phyloP scores from a whole-genome alignment of 2,113 vertebrate genomes.

The Glareola pratincola region DNA sequence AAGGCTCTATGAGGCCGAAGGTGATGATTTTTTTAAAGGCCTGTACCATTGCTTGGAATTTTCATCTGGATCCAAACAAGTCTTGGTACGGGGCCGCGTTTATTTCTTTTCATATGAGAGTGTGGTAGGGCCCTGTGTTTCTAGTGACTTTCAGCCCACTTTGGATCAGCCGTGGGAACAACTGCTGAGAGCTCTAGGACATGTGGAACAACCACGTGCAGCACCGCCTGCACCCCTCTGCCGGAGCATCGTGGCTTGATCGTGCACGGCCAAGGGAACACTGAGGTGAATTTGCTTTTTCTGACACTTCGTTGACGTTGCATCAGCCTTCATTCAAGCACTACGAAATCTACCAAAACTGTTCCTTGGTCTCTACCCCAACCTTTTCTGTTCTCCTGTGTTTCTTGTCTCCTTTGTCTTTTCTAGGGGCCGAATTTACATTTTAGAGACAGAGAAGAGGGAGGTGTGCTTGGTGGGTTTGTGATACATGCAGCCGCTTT shows the following conservation, averaged over 20 bases:
- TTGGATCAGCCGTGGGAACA: background rate
- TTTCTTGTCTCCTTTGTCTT: background rate
- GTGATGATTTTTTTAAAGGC: background rate
- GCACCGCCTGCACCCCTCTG: background rate
- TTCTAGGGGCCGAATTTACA: background rate
- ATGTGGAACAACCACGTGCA: background rate
- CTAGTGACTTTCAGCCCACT: background rate
- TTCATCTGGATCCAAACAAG: background rate
- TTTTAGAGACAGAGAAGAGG: background rate
- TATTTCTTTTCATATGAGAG: background rate
- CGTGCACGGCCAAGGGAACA: background rate
- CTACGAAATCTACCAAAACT: background rate
- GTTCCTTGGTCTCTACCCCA: background rate
- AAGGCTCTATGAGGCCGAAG: background rate
- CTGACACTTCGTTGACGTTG: background rate
- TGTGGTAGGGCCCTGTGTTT: background rate
- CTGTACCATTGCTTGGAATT: background rate
- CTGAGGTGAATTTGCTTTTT: background rate
- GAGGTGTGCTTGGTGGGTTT: background rate
- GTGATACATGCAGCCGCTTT: background rate
- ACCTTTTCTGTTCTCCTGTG: background rate
- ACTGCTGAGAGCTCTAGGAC: background rate
- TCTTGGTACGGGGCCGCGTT: background rate
- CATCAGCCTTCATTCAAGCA: background rate
- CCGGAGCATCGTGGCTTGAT: background rate